Percentiles rank a stretch among this genome's conserved stretches.
phyloP scores from a whole-genome alignment of 2,797 vertebrate species.

The Typhlichthys subterraneus region DNA sequence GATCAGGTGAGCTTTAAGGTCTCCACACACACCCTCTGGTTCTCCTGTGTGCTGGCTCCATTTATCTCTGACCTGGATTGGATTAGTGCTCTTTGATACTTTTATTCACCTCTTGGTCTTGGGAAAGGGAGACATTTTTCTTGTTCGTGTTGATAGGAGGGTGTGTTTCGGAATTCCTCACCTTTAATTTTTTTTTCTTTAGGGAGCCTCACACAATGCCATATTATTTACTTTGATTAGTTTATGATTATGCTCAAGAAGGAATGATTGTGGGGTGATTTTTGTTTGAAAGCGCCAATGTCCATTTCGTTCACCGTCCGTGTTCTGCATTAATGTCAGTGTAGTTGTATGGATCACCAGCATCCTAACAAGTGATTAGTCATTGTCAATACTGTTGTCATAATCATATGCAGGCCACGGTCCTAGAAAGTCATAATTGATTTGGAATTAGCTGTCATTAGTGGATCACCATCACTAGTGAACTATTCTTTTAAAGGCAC shows the following conservation, averaged over 20 bases:
- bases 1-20: constrained; percentile 59
- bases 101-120: no score
- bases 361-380: constrained; percentile 2
- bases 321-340: constrained; percentile 10
- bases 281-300: not conserved
- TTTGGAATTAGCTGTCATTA: not conserved
- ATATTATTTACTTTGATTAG: not conserved
- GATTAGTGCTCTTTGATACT: no score
- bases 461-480: not conserved
- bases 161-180: not conserved
- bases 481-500: no score
- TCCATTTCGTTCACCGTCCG: no score
- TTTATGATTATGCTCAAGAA: constrained; percentile 6
- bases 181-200: not conserved
- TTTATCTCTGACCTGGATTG: no score
- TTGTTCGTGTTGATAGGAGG: constrained; percentile 8
- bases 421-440: not conserved
- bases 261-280: not conserved
- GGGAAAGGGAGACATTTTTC: constrained; percentile 18
- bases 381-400: constrained; percentile 1
- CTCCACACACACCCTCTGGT: no score
- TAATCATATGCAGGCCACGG: constrained; percentile 9
- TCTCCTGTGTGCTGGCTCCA: no score
- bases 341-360: not conserved
- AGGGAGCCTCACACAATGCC: not conserved